Evolutionary conservation across 2,888 invertebrate genomes (phyloP), one percentile per base, ranked within the genome.

Genomic region (Tuberolachnus salignus): DNA sequence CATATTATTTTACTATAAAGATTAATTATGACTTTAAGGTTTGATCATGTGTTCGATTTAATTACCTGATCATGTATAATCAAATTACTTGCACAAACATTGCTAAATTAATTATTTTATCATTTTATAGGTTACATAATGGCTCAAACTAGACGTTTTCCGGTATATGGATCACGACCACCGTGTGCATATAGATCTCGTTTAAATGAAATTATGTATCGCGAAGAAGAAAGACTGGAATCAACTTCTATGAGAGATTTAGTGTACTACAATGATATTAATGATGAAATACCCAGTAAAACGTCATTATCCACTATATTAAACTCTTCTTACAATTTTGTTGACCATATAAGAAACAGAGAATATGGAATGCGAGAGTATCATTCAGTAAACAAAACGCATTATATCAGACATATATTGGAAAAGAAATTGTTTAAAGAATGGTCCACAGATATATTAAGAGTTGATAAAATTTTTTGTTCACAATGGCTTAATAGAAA

Each of bases 401-500:
- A 94, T 85, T 94, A 94, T 19, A 93, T 93, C 8, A 89, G 94
- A 3, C 94, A 95, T 86, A 93, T 95, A 87, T 88, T 95, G 82
- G 94, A 94, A 0, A 94, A 94, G 85, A 94, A 94, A 86, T 92
- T 95, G 90, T 91, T 94, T 84, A 91, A 92, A 83, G 94, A 95
- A 86, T 92, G 92, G 42, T 91, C 93, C 11, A 90, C 94, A 84
- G 91, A 89, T 84, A 88, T 95, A 82, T 92, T 92, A 82, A 93
- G 92, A 86, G 92, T 94, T 88, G 94, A 95, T 86, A 95, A 95
- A 87, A 94, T 83, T 81, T 97, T 97, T 88, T 95, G 97, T 85
- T 95, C 97, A 0, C 93, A 95, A 85, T 98, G 98, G 97, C 88
- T 98, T 53, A 95, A 94, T 83, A 94, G 95, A 86, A 89, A 95